Evolutionary conservation across 1,140 invertebrate species (phyloP).

Genomic region (Pseudomyrmex pallidus): DNA sequence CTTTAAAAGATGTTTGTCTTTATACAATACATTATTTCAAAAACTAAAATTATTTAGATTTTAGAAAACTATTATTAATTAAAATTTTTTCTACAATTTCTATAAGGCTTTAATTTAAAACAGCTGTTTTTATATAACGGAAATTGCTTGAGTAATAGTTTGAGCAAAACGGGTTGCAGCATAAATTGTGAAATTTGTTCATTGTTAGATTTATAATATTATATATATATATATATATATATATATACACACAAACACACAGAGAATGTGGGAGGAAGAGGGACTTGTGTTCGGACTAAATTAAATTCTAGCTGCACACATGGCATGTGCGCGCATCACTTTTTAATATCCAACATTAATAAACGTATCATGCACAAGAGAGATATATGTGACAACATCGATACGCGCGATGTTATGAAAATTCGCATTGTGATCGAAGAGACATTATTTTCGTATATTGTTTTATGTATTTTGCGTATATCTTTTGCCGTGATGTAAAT

Average conservation of each 20-base stretch:
- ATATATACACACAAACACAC: too few species aligned
- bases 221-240: too few species aligned
- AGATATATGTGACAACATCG: conserved; percentile 43
- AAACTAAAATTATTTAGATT: background rate
- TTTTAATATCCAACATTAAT: conserved; percentile 52
- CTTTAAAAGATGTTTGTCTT: background rate
- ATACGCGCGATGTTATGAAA: conserved; percentile 36
- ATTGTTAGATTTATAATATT: conserved; percentile 9
- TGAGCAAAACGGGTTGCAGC: background rate
- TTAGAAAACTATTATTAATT: background rate
- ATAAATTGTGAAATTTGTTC: conserved; percentile 13
- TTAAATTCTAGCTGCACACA: conserved; percentile 43
- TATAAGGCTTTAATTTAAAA: background rate
- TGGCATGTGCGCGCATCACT: background rate
- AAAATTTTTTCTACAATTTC: background rate
- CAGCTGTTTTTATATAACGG: background rate
- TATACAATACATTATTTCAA: background rate
- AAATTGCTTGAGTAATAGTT: conserved; percentile 3
- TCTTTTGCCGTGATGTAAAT: conserved; percentile 12
- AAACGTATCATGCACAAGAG: conserved; percentile 7
- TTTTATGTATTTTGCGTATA: conserved; percentile 25
- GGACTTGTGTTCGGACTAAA: conserved; percentile 12
- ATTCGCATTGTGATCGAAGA: background rate
- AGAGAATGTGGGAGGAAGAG: too few species aligned
- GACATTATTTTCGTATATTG: conserved; percentile 53